phyloP scores from a whole-genome alignment of 1,140 invertebrate species.

The Laodelphax striatellus region DNA sequence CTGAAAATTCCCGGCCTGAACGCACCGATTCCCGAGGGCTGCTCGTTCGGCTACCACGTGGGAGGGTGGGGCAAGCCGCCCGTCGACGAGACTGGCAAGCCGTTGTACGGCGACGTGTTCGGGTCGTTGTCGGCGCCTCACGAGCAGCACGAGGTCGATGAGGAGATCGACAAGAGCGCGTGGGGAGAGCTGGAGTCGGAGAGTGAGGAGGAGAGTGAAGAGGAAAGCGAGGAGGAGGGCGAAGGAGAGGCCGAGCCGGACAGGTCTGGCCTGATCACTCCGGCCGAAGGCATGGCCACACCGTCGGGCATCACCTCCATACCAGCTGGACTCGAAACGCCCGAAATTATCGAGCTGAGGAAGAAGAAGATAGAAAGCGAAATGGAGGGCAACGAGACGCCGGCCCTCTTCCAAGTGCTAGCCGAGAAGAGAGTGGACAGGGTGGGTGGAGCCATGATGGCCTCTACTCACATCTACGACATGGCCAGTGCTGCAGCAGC shows the following conservation, averaged over 20 bases:
- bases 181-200: slow-evolving; percentile 98
- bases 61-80: slow-evolving; percentile 99
- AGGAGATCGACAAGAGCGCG: slow-evolving; percentile 79
- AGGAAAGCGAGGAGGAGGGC: slow-evolving; percentile 67
- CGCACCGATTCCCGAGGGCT: slow-evolving; percentile 89
- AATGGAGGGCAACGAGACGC: slow-evolving; percentile 90
- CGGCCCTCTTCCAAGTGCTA: slow-evolving; percentile 83
- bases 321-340: slow-evolving; percentile 92
- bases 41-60: slow-evolving; percentile 97
- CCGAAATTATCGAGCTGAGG: slow-evolving; percentile 93
- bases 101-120: slow-evolving; percentile 98
- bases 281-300: slow-evolving; percentile 82
- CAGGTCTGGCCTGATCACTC: slow-evolving; percentile 60
- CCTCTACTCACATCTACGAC: slow-evolving; percentile 94
- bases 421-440: slow-evolving; percentile 88
- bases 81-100: slow-evolving; percentile 95
- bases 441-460: slow-evolving; percentile 95
- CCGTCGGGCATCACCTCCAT: slow-evolving; percentile 92
- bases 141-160: slow-evolving; percentile 64
- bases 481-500: slow-evolving; percentile 38
- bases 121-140: slow-evolving; percentile 56
- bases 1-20: slow-evolving; percentile 91
- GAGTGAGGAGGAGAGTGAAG: slow-evolving; percentile 83
- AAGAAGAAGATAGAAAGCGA: slow-evolving; percentile 96
- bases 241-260: slow-evolving; percentile 56